Percentiles rank a stretch among this genome's conserved stretches.
Conservation (phyloP, 2,888 invertebrate species). For the Junonia oenone region DNA sequence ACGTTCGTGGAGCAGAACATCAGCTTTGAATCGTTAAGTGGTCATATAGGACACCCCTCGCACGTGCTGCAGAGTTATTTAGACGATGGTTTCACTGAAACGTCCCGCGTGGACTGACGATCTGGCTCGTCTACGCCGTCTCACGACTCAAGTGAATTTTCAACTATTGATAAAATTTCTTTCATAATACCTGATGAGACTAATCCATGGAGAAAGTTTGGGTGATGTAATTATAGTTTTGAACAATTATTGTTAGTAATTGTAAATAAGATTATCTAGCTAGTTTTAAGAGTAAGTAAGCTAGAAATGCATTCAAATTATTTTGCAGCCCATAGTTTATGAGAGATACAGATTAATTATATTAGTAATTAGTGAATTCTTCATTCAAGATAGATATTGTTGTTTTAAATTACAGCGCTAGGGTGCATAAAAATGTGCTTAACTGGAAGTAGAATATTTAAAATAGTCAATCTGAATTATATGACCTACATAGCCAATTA, state of each 20-base stretch:
- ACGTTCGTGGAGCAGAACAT: conserved; percentile 63
- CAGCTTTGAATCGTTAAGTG: conserved; percentile 57
- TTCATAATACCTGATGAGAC: neutral
- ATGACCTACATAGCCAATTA: conserved; percentile 4
- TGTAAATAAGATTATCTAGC: conserved; percentile 75
- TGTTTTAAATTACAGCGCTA: conserved; percentile 20
- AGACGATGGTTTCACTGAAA: conserved; percentile 60
- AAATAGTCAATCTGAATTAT: conserved; percentile 4
- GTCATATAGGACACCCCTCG: conserved; percentile 38
- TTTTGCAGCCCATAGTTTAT: conserved; percentile 69
- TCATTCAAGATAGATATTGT: conserved; percentile 23
- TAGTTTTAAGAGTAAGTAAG: conserved; percentile 64
- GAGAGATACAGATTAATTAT: conserved; percentile 43
- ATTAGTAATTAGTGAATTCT: conserved; percentile 44
- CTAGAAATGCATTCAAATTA: conserved; percentile 69
- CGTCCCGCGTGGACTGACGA: conserved; percentile 67
- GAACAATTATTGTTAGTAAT: conserved; percentile 66
- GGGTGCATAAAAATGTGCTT: conserved; percentile 12
- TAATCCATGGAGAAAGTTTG: conserved; percentile 29
- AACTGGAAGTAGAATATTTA: conserved; percentile 10
- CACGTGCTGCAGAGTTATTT: conserved; percentile 54
- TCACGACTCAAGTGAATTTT: neutral
- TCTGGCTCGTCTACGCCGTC: conserved; percentile 21
- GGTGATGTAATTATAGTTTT: conserved; percentile 53
- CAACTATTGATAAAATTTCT: neutral